These are phyloP conservation scores for Drosophila kanapiae DNA, from an alignment of 1,140 invertebrate species.

Conservation along the genomic window DNA sequence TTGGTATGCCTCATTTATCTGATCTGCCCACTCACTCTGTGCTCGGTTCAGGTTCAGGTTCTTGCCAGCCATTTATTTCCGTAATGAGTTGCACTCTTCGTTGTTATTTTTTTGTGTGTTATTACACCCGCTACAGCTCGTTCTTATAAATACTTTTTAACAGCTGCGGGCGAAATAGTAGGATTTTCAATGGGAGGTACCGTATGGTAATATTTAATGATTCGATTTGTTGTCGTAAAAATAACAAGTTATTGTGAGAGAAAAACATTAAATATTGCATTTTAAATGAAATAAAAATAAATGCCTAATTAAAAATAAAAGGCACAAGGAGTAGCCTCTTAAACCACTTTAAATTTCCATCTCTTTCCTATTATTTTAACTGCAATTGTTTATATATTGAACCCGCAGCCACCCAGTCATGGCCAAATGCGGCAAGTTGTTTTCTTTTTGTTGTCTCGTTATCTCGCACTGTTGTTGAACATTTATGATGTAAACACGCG, in stretches of 20 bases:
- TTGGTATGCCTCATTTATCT: constrained; percentile 12
- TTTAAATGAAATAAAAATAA: not conserved
- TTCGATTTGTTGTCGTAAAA: not conserved
- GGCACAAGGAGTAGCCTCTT: not conserved
- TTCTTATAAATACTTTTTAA: constrained; percentile 26
- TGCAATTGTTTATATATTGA: constrained; percentile 34
- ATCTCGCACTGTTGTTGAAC: constrained; percentile 37
- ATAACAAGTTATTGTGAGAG: not conserved
- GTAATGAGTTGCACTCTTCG: constrained; percentile 53
- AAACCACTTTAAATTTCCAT: not conserved
- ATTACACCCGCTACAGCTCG: constrained; percentile 41
- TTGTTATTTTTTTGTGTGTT: constrained; percentile 5
- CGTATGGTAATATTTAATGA: too few relatives aligned
- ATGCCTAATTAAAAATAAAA: not conserved
- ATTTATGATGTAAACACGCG: constrained; percentile 52
- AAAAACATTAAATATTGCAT: not conserved
- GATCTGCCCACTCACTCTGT: constrained; percentile 23
- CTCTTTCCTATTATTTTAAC: not conserved
- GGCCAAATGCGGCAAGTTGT: constrained; percentile 63
- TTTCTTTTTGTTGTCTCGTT: constrained; percentile 34
- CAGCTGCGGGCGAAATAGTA: constrained; percentile 14
- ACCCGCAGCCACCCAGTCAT: constrained; percentile 37
- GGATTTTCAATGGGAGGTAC: not conserved
- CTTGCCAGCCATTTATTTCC: constrained; percentile 43
- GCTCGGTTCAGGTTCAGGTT: constrained; percentile 19